phyloP scores from a whole-genome alignment of 2,113 vertebrate genomes.

The Symphodus melops region DNA sequence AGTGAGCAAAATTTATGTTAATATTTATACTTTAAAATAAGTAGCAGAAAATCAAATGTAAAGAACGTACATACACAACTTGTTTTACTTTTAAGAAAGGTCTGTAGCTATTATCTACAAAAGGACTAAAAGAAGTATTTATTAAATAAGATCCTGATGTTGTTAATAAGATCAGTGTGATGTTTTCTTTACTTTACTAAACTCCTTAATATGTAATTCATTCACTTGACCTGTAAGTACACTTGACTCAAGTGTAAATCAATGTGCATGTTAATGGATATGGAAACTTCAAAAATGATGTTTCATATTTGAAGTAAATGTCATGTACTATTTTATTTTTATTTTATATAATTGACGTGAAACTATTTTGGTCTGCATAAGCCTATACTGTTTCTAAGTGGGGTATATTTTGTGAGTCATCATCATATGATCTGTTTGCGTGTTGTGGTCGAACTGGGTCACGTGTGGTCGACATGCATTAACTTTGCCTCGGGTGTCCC shows the following conservation, averaged over 20 bases:
- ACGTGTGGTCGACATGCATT: slow-evolving; percentile 23
- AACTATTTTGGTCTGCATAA: neutral
- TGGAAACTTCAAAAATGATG: neutral
- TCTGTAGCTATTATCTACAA: too few species aligned
- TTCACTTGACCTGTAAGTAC: neutral
- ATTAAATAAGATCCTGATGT: too few species aligned
- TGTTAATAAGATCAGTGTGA: too few species aligned
- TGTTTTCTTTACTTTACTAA: too few species aligned
- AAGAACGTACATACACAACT: too few species aligned
- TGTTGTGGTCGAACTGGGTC: slow-evolving; percentile 4
- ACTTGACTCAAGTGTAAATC: neutral
- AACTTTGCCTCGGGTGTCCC: slow-evolving; percentile 8
- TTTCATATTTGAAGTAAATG: neutral
- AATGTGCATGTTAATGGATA: neutral
- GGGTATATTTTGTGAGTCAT: neutral
- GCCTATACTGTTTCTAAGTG: neutral
- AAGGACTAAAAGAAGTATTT: too few species aligned
- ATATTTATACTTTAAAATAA: neutral
- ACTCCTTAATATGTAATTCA: neutral
- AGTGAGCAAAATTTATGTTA: neutral
- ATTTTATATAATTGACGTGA: neutral
- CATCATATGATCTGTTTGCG: neutral
- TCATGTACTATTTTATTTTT: neutral
- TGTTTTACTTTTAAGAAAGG: too few species aligned
- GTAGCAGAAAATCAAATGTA: neutral